A percentile compares a stretch with the other conserved stretches of the same genome.
These are phyloP conservation scores for Clavelina lepadiformis DNA, from an alignment of 23 tunicate species.

Conservation along the genomic window DNA sequence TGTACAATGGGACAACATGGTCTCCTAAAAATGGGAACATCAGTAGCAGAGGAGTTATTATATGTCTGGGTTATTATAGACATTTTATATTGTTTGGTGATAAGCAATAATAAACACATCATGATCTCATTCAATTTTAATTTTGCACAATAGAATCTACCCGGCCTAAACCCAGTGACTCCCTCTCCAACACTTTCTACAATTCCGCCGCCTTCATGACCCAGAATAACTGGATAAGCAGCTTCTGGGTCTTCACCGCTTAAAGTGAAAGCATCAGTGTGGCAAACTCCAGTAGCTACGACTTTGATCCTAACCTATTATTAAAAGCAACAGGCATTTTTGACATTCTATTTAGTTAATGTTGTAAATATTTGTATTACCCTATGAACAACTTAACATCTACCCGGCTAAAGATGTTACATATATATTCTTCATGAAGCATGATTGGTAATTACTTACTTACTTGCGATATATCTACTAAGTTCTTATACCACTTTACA, in stretches of 20 bases:
- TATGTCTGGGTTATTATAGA: no score
- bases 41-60: no score
- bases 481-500: no score
- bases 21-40: constrained; percentile 60
- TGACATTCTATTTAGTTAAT: neutral
- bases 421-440: no score
- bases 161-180: constrained; percentile 56
- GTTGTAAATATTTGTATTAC: neutral
- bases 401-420: no score
- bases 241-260: constrained; percentile 94
- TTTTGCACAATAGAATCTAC: no score
- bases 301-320: constrained; percentile 75
- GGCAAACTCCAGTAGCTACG: constrained; percentile 90
- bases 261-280: constrained; percentile 95
- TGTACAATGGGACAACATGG: constrained; percentile 93
- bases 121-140: no score
- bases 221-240: constrained; percentile 83
- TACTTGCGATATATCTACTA: no score
- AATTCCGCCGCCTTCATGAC: constrained; percentile 96
- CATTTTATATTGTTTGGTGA: no score
- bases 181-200: constrained; percentile 99
- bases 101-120: no score
- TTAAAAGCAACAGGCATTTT: neutral
- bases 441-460: no score
- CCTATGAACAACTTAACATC: no score